These are phyloP conservation scores for Orius laevigatus DNA, from an alignment of 1,140 invertebrate species.

Conservation along the genomic window DNA sequence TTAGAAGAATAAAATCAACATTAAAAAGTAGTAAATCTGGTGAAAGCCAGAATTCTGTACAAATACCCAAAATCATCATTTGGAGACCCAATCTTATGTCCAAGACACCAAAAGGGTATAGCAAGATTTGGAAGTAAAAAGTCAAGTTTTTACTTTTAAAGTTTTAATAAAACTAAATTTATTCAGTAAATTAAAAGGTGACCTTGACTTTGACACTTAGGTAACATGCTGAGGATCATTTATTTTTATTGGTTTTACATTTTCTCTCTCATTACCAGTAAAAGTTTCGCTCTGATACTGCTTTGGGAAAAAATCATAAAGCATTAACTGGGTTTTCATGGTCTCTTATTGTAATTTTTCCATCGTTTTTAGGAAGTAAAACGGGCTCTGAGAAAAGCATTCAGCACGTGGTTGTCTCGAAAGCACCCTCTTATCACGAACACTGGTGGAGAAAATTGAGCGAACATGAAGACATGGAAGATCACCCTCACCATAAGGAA, in stretches of 20 bases:
- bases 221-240: neutral
- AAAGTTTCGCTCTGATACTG: neutral
- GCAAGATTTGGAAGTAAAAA: neutral
- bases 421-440: slow-evolving; percentile 2
- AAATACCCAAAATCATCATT: neutral
- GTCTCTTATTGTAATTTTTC: neutral
- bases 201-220: neutral
- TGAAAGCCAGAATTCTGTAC: too few species aligned
- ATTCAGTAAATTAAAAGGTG: neutral
- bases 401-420: slow-evolving; percentile 10
- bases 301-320: neutral
- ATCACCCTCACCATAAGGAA: neutral
- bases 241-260: neutral
- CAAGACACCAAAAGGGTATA: neutral
- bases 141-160: neutral
- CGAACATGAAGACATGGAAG: neutral
- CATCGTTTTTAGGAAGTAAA: too few species aligned
- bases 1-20: too few species aligned
- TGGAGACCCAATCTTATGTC: neutral
- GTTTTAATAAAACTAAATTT: neutral
- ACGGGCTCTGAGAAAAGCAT: neutral
- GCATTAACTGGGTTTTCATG: neutral
- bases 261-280: too few species aligned
- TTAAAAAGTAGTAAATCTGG: too few species aligned
- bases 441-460: slow-evolving; percentile 5